These are phyloP conservation scores for Tinea semifulvella DNA, from an alignment of 2,888 invertebrate genomes.

Conservation along the genomic window DNA sequence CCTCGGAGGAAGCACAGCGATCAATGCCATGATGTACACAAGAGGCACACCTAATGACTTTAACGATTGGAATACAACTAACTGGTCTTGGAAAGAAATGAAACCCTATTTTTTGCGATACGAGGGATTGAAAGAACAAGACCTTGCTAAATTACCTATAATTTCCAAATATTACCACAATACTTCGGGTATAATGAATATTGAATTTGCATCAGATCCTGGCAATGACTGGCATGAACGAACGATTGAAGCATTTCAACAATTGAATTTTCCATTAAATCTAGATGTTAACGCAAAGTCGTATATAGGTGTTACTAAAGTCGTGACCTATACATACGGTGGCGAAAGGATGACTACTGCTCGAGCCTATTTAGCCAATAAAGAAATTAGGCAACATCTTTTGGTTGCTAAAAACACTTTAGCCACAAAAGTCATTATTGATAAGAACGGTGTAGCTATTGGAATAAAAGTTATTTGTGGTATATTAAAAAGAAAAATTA, in stretches of 20 bases:
- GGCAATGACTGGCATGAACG: constrained; percentile 35
- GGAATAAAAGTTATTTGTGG: constrained; percentile 36
- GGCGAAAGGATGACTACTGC: constrained; percentile 59
- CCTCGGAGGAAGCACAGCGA: constrained; percentile 68
- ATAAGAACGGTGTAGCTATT: constrained; percentile 39
- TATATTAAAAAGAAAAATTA: constrained; percentile 25
- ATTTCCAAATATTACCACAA: constrained; percentile 39
- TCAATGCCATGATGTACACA: constrained; percentile 71
- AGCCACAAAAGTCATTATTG: constrained; percentile 59
- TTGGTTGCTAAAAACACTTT: constrained; percentile 52
- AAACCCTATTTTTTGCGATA: constrained; percentile 33
- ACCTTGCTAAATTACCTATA: constrained; percentile 24
- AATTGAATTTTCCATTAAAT: constrained; percentile 37
- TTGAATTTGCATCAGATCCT: constrained; percentile 31
- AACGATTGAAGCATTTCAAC: constrained; percentile 38
- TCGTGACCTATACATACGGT: constrained; percentile 44
- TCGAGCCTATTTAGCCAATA: constrained; percentile 44
- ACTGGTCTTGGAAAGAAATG: constrained; percentile 51
- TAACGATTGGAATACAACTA: constrained; percentile 64
- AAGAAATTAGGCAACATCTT: constrained; percentile 29
- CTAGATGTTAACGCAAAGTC: constrained; percentile 39
- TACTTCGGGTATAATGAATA: constrained; percentile 31
- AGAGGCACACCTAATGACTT: constrained; percentile 65
- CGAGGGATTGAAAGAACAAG: constrained; percentile 32
- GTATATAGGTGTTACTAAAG: constrained; percentile 52